phyloP scores from a whole-genome alignment of 2,797 vertebrate genomes.

The Chrysocyon brachyurus region DNA sequence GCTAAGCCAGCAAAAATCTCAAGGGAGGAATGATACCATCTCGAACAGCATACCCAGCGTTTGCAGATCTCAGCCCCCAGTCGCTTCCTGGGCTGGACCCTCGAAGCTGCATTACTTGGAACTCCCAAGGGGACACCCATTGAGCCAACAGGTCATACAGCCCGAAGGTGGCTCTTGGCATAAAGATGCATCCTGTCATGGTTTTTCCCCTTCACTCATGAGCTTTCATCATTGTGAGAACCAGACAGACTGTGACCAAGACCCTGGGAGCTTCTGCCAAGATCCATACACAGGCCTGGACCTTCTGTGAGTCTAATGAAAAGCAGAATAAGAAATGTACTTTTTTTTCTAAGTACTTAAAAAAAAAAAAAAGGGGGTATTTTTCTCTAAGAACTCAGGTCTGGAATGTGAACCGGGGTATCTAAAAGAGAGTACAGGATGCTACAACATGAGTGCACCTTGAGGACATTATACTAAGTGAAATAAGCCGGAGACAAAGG shows the following conservation, averaged over 20 bases:
- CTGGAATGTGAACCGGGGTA: not conserved
- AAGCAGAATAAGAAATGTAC: not conserved
- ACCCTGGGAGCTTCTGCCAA: not conserved
- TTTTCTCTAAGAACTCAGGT: not conserved
- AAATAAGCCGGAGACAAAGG: not conserved
- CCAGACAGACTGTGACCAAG: not conserved
- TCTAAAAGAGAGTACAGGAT: not conserved
- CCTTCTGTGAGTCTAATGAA: not conserved
- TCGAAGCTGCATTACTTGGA: not conserved
- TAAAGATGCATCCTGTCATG: not conserved
- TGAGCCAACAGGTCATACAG: not conserved
- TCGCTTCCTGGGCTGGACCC: not conserved
- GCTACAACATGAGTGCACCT: accelerated
- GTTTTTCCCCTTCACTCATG: too few species aligned
- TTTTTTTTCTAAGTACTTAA: not conserved
- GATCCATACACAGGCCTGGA: not conserved
- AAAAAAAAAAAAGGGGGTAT: not conserved
- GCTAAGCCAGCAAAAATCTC: not conserved
- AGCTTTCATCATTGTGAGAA: not conserved
- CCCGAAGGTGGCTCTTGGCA: not conserved
- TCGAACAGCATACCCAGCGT: accelerated
- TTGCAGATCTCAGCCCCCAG: accelerated
- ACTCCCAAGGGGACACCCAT: not conserved
- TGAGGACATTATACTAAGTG: not conserved
- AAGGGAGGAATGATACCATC: accelerated